Percentiles rank a stretch among this genome's conserved stretches.
phyloP scores from a whole-genome alignment of 2,113 vertebrate species.

The Salminus brasiliensis region DNA sequence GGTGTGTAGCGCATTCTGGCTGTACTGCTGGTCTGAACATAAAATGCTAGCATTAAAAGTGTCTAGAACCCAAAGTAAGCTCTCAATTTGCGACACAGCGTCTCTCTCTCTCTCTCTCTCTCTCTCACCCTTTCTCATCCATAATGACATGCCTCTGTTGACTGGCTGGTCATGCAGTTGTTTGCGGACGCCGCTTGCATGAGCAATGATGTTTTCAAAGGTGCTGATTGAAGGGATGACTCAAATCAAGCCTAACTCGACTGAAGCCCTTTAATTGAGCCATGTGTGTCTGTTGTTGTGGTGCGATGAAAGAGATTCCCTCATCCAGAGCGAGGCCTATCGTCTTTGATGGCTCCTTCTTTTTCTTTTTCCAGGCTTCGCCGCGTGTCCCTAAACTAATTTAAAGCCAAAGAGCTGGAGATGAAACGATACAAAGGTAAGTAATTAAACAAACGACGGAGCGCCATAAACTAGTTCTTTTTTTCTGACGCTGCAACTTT shows the following conservation, averaged over 20 bases:
- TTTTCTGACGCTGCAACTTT: slow-evolving; percentile 4
- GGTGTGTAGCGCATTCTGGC: no score
- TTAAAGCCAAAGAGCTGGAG: slow-evolving; percentile 51
- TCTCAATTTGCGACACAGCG: not conserved
- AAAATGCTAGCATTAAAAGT: not conserved
- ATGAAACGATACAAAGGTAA: slow-evolving; percentile 49
- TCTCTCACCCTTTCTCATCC: not conserved
- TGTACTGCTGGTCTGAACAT: no score
- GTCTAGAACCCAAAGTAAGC: not conserved
- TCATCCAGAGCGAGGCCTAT: slow-evolving; percentile 60
- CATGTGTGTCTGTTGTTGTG: slow-evolving; percentile 61
- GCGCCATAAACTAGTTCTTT: slow-evolving; percentile 9
- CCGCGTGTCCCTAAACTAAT: slow-evolving; percentile 45
- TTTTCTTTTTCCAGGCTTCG: slow-evolving; percentile 46
- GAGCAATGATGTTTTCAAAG: slow-evolving; percentile 65
- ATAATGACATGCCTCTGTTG: not conserved
- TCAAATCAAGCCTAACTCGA: slow-evolving; percentile 55
- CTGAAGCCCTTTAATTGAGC: slow-evolving; percentile 67
- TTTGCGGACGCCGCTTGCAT: slow-evolving; percentile 63
- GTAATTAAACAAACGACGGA: slow-evolving; percentile 36
- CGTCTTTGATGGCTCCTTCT: slow-evolving; percentile 66
- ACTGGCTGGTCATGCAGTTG: slow-evolving; percentile 47
- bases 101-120: slow-evolving; percentile 1
- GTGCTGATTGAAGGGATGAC: slow-evolving; percentile 63
- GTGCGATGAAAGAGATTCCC: slow-evolving; percentile 64